Evolutionary conservation across 2,888 invertebrate genomes (phyloP).

Genomic region (Mesochorus sp.): DNA sequence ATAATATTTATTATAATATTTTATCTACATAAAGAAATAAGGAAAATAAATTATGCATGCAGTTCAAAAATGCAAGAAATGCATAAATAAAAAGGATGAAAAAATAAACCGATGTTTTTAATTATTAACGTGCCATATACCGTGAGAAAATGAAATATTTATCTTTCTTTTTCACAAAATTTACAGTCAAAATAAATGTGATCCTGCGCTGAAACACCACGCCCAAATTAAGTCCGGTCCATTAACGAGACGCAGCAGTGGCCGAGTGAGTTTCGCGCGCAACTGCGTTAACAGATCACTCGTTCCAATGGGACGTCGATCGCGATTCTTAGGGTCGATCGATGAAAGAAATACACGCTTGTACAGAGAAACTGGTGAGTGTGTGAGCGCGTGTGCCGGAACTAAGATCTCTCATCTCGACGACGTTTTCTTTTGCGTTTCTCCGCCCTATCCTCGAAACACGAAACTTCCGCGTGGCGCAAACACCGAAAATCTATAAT

Average conservation of each 20-base stretch:
- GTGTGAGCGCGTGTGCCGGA: constrained; percentile 47
- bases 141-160: constrained; percentile 56
- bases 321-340: background rate
- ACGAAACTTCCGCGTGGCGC: constrained; percentile 75
- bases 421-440: constrained; percentile 46
- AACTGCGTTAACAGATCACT: constrained; percentile 21
- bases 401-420: constrained; percentile 53
- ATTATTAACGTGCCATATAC: constrained; percentile 41
- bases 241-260: constrained; percentile 44
- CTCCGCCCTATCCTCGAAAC: constrained; percentile 70
- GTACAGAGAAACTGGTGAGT: constrained; percentile 10
- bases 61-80: no score
- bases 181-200: background rate
- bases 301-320: background rate
- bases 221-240: constrained; percentile 42
- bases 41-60: no score
- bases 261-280: constrained; percentile 42
- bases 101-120: constrained; percentile 41
- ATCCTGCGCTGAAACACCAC: constrained; percentile 31
- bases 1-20: no score
- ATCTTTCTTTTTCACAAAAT: constrained; percentile 12
- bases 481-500: constrained; percentile 67
- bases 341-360: constrained; percentile 46
- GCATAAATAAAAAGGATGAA: background rate
- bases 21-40: no score